phyloP scores from a whole-genome alignment of 2,113 vertebrate genomes.

The Nesospiza acunhae region DNA sequence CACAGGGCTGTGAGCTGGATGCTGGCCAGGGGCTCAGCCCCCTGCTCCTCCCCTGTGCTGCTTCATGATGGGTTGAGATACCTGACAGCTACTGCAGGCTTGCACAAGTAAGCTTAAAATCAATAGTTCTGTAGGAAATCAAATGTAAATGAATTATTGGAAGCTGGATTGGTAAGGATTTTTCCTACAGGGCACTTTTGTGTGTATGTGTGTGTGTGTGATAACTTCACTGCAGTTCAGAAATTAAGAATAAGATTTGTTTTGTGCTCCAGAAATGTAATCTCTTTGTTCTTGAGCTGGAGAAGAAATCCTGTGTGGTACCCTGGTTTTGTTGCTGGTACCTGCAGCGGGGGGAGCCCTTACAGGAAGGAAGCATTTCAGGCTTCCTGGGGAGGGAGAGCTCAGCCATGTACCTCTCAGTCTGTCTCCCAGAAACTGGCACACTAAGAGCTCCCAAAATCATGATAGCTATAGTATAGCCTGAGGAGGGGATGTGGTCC shows the following conservation, averaged over 20 bases:
- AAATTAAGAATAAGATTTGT: neutral
- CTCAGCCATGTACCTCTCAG: neutral
- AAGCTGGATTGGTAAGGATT: neutral
- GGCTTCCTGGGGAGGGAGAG: neutral
- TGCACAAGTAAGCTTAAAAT: neutral
- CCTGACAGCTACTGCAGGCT: neutral
- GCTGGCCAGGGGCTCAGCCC: neutral
- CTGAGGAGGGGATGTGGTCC: neutral
- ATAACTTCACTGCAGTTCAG: neutral
- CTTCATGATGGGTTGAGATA: neutral
- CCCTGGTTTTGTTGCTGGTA: neutral
- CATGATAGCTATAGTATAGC: rapidly evolving
- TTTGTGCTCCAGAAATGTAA: neutral
- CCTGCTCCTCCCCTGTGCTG: rapidly evolving
- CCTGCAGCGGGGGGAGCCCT: neutral
- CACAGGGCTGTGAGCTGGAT: rapidly evolving
- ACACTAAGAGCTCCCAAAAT: neutral
- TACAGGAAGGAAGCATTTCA: neutral
- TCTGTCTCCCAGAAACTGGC: neutral
- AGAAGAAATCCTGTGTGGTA: neutral
- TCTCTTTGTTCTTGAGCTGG: neutral
- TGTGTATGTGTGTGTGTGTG: neutral
- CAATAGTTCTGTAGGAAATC: neutral
- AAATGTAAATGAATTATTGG: neutral
- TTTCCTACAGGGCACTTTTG: neutral